Percentiles rank a stretch among this genome's conserved stretches.
Conservation (phyloP, 2,113 vertebrate species). For the Periophthalmus modestus region DNA sequence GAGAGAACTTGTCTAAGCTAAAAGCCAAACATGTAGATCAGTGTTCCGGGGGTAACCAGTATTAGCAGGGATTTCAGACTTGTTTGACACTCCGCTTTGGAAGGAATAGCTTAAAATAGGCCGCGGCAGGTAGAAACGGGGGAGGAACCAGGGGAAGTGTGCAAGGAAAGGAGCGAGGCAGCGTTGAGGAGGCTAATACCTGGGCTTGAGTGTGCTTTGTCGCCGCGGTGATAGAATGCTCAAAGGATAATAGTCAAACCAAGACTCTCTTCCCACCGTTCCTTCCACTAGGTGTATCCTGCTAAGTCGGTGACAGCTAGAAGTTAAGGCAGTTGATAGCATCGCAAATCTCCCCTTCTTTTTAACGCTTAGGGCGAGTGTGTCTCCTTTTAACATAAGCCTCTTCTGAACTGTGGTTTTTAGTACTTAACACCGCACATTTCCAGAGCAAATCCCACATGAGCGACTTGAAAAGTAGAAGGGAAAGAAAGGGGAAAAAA, state of each 20-base stretch:
- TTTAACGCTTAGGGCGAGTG: conserved; percentile 67
- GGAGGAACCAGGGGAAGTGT: conserved; percentile 39
- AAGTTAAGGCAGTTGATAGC: conserved; percentile 67
- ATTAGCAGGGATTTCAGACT: conserved; percentile 83
- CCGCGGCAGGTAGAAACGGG: conserved; percentile 59
- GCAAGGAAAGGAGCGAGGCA: conserved; percentile 25
- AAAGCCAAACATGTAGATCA: conserved; percentile 79
- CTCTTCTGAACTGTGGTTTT: conserved; percentile 75
- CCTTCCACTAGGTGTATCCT: conserved; percentile 60
- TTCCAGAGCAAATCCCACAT: conserved; percentile 71
- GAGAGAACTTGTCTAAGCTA: conserved; percentile 75
- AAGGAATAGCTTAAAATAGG: conserved; percentile 81
- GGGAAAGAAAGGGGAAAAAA: conserved; percentile 30
- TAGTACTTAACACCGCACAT: conserved; percentile 71
- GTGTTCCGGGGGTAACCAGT: conserved; percentile 80
- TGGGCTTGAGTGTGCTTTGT: conserved; percentile 73
- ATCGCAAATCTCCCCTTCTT: conserved; percentile 56
- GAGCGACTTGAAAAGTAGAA: conserved; percentile 57
- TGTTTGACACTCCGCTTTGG: conserved; percentile 76
- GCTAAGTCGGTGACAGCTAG: conserved; percentile 76
- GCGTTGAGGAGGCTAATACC: conserved; percentile 74
- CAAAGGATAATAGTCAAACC: conserved; percentile 73
- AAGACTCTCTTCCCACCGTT: conserved; percentile 42
- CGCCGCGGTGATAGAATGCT: conserved; percentile 68
- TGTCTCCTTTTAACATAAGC: conserved; percentile 77